Base-by-base conservation (phyloP, 2,888 invertebrate species). In the Euzetes globulus region DNA sequence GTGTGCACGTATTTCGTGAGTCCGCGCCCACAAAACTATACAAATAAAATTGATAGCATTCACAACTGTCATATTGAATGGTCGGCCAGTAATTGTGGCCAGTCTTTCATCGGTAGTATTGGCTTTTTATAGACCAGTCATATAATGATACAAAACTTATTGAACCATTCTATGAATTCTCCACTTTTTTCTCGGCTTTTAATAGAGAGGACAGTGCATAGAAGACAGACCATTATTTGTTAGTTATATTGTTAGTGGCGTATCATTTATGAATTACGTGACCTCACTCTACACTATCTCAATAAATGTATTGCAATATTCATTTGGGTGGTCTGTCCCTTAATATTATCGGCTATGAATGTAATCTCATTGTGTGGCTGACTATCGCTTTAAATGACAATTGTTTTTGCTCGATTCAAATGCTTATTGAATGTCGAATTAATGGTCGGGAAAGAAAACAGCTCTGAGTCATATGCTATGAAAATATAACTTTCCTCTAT, bases 211-310 rank as follows among this genome's bases (percentile, higher is more conserved):
- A 58, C 22, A 15, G n/a, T 9, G 6, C 3, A 50, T 50, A 17
- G 58, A 25, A 11, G 22, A 37, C 17, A 65, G 65, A 33, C 37
- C 37, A 65, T 65, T 65, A 65, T 65, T 37, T 65, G 29, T 65
- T 65, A 65, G 58, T 29, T 63, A 33, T 65, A 65, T 65, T 37
- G 27, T 65, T 37, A n/a, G 37, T 58, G 19, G n/a, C n/a, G n/a
- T 37, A 65, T 65, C 65, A 65, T 65, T 65, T 65, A 65, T 65
- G 65, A 37, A 65, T 65, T 65, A 65, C 65, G 65, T 65, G 65
- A 65, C 65, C 19, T n/a, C 37, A 37, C 65, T 65, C 11, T 60
- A 60, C 60, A 65, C 17, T 50, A 50, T 65, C 37, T 33, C n/a
- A 65, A 37, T 33, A 65, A 65, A 37, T 65, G 65, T 65, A 65